Evolutionary conservation across 2,113 vertebrate genomes (phyloP).

Genomic region (Melanerpes formicivorus): DNA sequence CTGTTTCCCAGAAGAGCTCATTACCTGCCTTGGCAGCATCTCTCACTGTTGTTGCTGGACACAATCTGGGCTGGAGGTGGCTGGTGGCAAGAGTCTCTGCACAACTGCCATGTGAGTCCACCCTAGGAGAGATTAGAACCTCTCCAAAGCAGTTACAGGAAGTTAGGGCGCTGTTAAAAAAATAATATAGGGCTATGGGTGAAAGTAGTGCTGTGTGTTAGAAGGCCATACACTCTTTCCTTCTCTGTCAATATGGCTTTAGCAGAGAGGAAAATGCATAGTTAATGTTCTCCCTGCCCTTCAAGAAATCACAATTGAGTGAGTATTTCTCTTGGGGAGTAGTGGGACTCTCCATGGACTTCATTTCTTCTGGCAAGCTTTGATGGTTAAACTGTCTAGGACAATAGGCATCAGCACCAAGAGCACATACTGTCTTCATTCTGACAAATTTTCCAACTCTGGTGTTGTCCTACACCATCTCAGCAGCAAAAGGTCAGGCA

Average conservation of each 20-base stretch:
- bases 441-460: background rate
- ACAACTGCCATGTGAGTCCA: background rate
- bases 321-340: background rate
- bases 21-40: background rate
- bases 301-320: background rate
- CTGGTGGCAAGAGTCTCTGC: background rate
- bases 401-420: background rate
- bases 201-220: background rate
- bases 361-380: background rate
- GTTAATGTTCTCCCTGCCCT: background rate
- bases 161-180: background rate
- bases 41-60: background rate
- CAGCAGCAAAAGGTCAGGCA: background rate
- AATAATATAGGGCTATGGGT: background rate
- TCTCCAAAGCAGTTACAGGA: background rate
- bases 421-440: background rate
- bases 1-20: background rate
- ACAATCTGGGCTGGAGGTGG: background rate
- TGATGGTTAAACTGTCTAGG: background rate
- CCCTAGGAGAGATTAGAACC: background rate
- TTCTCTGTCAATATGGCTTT: background rate
- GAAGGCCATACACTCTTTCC: background rate
- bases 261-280: background rate
- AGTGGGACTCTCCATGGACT: background rate
- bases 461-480: background rate